Percentiles rank a stretch among this genome's conserved stretches.
These are phyloP conservation scores for Hephaestus fuliginosus DNA, from an alignment of 2,797 vertebrate species.

Conservation along the genomic window DNA sequence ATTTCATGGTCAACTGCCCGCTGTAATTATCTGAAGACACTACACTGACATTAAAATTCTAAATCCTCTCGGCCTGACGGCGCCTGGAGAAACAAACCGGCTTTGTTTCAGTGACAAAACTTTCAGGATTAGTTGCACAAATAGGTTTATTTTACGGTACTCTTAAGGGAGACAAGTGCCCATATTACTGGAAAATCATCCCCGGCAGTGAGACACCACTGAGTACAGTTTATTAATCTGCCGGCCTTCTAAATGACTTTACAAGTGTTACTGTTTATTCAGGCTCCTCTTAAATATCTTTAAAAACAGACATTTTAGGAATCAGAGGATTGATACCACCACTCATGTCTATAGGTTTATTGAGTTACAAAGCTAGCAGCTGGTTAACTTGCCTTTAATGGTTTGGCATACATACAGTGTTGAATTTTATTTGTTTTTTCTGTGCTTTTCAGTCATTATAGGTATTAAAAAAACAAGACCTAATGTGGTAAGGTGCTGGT, in stretches of 20 bases:
- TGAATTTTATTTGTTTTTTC: neutral
- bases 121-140: conserved; percentile 20
- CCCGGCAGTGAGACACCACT: neutral
- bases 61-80: conserved; percentile 31
- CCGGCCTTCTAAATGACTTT: neutral
- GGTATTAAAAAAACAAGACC: too few species aligned
- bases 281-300: neutral
- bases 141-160: conserved; percentile 10
- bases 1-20: conserved; percentile 76
- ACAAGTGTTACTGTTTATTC: neutral
- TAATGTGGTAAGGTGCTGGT: too few species aligned
- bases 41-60: conserved; percentile 61
- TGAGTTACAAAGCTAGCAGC: neutral
- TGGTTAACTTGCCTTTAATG: neutral
- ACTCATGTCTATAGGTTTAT: neutral
- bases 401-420: neutral
- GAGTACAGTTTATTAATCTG: neutral
- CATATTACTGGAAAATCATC: neutral
- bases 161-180: neutral
- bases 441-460: too few species aligned
- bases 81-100: conserved; percentile 42
- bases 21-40: conserved; percentile 71
- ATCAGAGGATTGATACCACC: neutral
- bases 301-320: neutral
- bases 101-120: conserved; percentile 25